Conservation (phyloP, 1,140 invertebrate species). For the Magallana angulata region DNA sequence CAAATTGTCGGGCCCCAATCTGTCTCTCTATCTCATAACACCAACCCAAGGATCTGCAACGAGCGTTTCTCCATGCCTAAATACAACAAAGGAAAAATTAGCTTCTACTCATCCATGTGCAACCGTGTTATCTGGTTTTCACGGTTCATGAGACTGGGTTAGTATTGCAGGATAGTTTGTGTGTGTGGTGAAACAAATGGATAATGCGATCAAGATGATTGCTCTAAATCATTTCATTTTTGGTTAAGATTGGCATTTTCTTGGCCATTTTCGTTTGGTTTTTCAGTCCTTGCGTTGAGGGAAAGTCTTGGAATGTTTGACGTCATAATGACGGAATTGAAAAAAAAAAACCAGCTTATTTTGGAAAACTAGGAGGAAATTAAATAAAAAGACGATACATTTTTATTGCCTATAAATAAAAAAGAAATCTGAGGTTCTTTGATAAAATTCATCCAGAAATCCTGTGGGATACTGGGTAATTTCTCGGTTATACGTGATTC, state of each 20-base stretch:
- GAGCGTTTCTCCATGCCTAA: neutral
- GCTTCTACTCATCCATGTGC: constrained; percentile 29
- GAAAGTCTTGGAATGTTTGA: neutral
- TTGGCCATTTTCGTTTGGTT: neutral
- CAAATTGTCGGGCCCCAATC: constrained; percentile 17
- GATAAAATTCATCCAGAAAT: too few species aligned
- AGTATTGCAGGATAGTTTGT: neutral
- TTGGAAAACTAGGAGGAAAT: too few species aligned
- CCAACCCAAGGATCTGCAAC: neutral
- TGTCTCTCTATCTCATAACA: neutral
- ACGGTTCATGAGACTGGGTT: neutral
- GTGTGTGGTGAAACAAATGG: neutral
- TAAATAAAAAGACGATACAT: too few species aligned
- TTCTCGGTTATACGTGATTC: too few species aligned
- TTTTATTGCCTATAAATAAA: too few species aligned
- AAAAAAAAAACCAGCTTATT: too few species aligned
- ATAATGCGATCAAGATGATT: neutral
- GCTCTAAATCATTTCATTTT: constrained; percentile 19
- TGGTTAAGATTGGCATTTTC: neutral
- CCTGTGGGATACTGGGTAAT: too few species aligned
- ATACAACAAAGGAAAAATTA: constrained; percentile 34
- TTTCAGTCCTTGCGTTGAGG: neutral
- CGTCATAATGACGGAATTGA: too few species aligned
- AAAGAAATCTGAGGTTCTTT: too few species aligned
- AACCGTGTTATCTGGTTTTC: constrained; percentile 11